Conservation (phyloP, 2,888 invertebrate species). For the Xanthia togata region DNA sequence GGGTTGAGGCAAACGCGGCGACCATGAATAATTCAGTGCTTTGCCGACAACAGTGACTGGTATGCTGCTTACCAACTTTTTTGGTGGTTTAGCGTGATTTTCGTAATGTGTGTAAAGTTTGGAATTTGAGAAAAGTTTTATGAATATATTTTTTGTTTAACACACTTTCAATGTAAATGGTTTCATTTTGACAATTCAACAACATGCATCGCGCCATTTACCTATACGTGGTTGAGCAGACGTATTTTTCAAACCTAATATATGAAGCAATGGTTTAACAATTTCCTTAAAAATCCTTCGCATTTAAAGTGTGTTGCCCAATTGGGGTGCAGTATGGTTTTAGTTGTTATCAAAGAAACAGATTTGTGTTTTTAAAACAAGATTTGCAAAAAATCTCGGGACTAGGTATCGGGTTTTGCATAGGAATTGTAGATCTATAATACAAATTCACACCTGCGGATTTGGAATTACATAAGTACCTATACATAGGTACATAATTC, state of each 20-base stretch:
- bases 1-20: slow-evolving; percentile 23
- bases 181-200: background rate
- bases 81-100: slow-evolving; percentile 30
- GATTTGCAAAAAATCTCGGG: background rate
- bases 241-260: background rate
- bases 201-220: background rate
- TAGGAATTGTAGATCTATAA: background rate
- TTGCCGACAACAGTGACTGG: slow-evolving; percentile 25
- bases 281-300: too few relatives aligned
- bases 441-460: too few relatives aligned
- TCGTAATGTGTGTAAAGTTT: slow-evolving; percentile 3
- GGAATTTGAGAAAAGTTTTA: background rate
- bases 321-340: background rate
- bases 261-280: background rate
- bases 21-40: slow-evolving; percentile 63
- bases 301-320: background rate
- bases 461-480: background rate
- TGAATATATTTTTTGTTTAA: background rate
- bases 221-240: background rate
- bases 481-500: background rate
- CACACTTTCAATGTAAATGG: background rate
- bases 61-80: slow-evolving; percentile 55
- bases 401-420: background rate
- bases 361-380: background rate
- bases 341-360: background rate